Evolutionary conservation across 2,113 vertebrate species (phyloP), one percentile per base, ranked within the genome.

Genomic region (Pimephales promelas): DNA sequence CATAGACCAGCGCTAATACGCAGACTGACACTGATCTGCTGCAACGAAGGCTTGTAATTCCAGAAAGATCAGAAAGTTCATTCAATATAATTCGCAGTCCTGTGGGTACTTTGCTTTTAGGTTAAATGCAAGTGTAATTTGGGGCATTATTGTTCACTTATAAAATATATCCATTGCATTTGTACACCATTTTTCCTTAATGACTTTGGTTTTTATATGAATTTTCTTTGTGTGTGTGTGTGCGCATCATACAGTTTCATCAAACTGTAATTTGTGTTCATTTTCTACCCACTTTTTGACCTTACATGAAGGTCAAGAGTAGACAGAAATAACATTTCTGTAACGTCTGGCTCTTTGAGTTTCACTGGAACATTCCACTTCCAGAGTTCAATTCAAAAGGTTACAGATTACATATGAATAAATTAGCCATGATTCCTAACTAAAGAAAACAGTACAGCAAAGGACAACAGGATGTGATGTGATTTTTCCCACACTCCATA

Each of bases 381-480:
- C 36, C 72, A 45, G 20, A 22, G 56, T 40, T 78, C n/a, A 78
- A 40, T 61, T 45, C 54, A 22, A 61, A 57, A 26, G 56, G 75
- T 14, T 26, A 45, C 76, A 62, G 36, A 78, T 59, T 61, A 56
- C 43, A 59, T 59, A 26, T 61, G 36, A 57, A 45, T 45, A 62
- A 62, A 61, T n/a, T 9, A 78, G n/a, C 9, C 47, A 52, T 74
- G 72, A 74, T 52, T 74, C 6, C 45, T 11, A 74, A 52, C 45
- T 74, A 74, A 74, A 74, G 47, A 74, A 74, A 74, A 74, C 72
- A 74, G 0, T 74, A 47, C 72, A 28, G 72, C 47, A 74, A 52
- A 74, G 16, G 47, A 16, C 72, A 74, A 52, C 72, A 74, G 72
- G 72, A 74, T 74, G 72, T 74, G 47, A 52, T 74, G 16, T 52